phyloP scores from a whole-genome alignment of 2,888 invertebrate species.

The Erpobdella octoculata region DNA sequence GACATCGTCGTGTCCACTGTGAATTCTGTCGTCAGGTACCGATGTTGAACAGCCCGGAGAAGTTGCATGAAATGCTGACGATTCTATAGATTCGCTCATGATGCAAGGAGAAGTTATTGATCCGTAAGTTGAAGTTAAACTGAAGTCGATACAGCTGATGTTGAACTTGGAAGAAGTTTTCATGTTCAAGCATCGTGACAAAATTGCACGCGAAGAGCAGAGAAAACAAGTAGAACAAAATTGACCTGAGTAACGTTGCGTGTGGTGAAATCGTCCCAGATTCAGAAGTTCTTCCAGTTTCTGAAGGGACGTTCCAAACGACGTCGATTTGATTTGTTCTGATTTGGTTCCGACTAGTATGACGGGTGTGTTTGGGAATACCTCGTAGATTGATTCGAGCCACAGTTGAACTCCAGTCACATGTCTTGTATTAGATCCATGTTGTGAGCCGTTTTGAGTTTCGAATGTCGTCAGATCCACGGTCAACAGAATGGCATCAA shows the following conservation, averaged over 20 bases:
- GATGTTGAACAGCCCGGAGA: not conserved
- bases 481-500: conserved; percentile 17
- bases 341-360: conserved; percentile 30
- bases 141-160: conserved; percentile 24
- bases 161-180: conserved; percentile 22
- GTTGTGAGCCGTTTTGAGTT: conserved; percentile 17
- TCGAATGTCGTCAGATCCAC: conserved; percentile 27
- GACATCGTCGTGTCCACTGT: not conserved
- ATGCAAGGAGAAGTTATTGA: conserved; percentile 30
- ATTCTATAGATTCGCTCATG: conserved; percentile 22
- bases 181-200: conserved; percentile 34
- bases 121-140: conserved; percentile 25
- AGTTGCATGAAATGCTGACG: conserved; percentile 8
- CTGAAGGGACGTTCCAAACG: conserved; percentile 34
- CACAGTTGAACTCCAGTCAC: conserved; percentile 23
- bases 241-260: conserved; percentile 32
- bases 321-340: conserved; percentile 23
- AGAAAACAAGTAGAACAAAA: conserved; percentile 36
- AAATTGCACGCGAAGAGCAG: conserved; percentile 34
- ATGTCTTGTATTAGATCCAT: conserved; percentile 3
- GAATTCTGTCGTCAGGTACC: not conserved
- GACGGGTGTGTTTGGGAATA: conserved; percentile 26
- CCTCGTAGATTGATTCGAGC: conserved; percentile 23
- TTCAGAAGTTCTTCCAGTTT: conserved; percentile 36
- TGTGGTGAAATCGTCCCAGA: conserved; percentile 34